A percentile compares a stretch with the other conserved stretches of the same genome.
Evolutionary conservation across 2,888 invertebrate genomes (phyloP).

Genomic region (Halictus ligatus): DNA sequence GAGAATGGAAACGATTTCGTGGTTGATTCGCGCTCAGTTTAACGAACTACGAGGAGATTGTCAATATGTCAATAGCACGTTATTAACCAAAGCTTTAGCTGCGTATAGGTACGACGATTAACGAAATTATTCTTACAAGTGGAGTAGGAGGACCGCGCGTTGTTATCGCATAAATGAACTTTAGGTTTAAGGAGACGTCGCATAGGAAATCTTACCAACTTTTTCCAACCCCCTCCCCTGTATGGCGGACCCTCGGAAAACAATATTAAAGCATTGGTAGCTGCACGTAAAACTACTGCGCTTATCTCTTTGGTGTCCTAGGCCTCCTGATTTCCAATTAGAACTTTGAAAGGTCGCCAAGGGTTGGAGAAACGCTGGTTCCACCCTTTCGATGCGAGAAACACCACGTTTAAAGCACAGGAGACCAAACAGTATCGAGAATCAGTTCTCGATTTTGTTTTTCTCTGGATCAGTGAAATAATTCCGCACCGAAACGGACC

Average conservation of each 20-base stretch:
- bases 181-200: conserved; percentile 53
- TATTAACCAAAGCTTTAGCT: conserved; percentile 71
- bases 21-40: conserved; percentile 42
- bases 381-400: conserved; percentile 12
- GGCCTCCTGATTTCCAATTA: background rate
- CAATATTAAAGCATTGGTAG: background rate
- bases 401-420: background rate
- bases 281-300: background rate
- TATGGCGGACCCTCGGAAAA: background rate
- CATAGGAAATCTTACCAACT: conserved; percentile 32
- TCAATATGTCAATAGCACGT: conserved; percentile 66
- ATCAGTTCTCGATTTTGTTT: background rate
- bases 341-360: background rate
- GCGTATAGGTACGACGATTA: conserved; percentile 53
- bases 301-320: background rate
- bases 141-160: conserved; percentile 18
- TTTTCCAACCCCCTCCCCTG: conserved; percentile 31
- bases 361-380: conserved; percentile 27
- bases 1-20: conserved; percentile 42
- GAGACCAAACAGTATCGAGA: background rate
- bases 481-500: conserved; percentile 9
- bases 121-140: conserved; percentile 71
- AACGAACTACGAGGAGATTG: conserved; percentile 53
- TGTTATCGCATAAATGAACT: conserved; percentile 55
- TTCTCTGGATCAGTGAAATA: background rate